Evolutionary conservation across 2,888 invertebrate species (phyloP).

Genomic region (Bombylius discolor): DNA sequence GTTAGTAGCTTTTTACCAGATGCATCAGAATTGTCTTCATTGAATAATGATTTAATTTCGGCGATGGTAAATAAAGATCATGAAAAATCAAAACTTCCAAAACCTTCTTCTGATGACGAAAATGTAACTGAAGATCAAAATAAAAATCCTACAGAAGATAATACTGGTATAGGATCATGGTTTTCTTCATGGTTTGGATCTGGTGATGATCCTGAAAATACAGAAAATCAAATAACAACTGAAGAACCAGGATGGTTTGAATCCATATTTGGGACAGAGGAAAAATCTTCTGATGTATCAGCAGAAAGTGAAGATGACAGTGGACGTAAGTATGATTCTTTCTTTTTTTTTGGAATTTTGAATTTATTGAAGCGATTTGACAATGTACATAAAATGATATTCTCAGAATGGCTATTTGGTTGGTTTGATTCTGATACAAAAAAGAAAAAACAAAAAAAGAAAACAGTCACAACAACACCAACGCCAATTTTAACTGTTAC

Average conservation of each 20-base stretch:
- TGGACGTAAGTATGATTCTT: neutral
- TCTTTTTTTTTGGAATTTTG: neutral
- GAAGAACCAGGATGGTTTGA: slow-evolving; percentile 27
- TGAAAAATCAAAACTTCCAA: slow-evolving; percentile 21
- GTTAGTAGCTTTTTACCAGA: neutral
- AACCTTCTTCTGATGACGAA: slow-evolving; percentile 13
- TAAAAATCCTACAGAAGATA: slow-evolving; percentile 14
- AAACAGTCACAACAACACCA: slow-evolving; percentile 25
- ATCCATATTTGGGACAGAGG: slow-evolving; percentile 28
- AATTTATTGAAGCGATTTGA: neutral
- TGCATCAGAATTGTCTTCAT: neutral
- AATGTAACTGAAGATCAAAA: neutral
- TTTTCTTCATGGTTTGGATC: slow-evolving; percentile 28
- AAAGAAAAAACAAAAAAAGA: slow-evolving; percentile 16
- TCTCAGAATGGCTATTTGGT: slow-evolving; percentile 38
- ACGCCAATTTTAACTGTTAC: slow-evolving; percentile 33
- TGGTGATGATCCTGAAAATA: slow-evolving; percentile 21
- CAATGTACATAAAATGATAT: neutral
- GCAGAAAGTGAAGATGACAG: slow-evolving; percentile 19
- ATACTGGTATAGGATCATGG: slow-evolving; percentile 23
- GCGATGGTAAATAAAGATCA: neutral
- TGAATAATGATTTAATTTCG: neutral
- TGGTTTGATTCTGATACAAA: slow-evolving; percentile 37
- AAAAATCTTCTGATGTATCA: slow-evolving; percentile 11
- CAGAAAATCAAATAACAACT: slow-evolving; percentile 14